These are phyloP conservation scores for Abscondita cerata DNA, from an alignment of 2,888 invertebrate genomes.

Conservation along the genomic window DNA sequence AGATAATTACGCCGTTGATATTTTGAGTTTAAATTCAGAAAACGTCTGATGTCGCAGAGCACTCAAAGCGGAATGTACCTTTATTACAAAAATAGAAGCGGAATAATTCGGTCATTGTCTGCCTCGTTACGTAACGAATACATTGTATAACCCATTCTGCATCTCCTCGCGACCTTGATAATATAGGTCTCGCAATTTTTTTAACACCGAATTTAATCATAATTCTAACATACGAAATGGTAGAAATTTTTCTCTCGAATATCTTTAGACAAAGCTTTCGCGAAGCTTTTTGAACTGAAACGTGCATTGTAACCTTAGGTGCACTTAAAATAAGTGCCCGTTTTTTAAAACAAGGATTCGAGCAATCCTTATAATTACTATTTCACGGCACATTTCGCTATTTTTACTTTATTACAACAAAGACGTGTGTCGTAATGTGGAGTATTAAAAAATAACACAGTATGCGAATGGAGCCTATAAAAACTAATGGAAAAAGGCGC, in stretches of 20 bases:
- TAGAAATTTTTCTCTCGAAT: neutral
- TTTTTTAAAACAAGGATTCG: conserved; percentile 8
- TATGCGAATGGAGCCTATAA: neutral
- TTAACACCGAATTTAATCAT: no score
- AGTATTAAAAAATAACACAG: no score
- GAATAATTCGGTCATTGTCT: no score
- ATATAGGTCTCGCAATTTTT: no score
- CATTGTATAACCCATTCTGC: no score
- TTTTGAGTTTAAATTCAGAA: neutral
- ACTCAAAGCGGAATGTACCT: conserved; percentile 1
- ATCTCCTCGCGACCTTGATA: no score
- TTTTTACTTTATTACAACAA: neutral
- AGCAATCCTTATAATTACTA: conserved; percentile 21
- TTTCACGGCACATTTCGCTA: conserved; percentile 1
- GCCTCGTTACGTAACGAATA: no score
- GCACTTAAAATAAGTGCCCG: conserved; percentile 20
- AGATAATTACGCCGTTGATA: neutral
- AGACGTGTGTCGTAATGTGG: no score
- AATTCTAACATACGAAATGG: no score
- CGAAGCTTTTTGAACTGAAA: no score
- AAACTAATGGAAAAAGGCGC: no score
- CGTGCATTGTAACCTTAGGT: conserved; percentile 17
- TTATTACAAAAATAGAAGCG: neutral
- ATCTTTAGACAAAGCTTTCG: neutral
- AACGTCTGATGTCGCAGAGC: neutral